These are phyloP conservation scores for Belgica antarctica DNA, from an alignment of 2,888 invertebrate genomes.

Conservation along the genomic window DNA sequence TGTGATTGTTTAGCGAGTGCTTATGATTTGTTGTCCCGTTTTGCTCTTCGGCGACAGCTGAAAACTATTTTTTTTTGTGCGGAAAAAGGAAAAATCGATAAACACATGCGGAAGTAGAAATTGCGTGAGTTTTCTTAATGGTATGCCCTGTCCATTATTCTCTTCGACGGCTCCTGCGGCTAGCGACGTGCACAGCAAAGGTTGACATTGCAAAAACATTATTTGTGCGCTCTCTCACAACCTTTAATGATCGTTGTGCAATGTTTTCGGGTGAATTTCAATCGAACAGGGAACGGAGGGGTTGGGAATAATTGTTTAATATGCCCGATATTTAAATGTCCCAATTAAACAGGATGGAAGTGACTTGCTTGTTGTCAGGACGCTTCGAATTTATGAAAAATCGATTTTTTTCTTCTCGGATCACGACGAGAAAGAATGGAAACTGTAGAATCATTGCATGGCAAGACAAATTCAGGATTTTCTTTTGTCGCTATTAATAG, in stretches of 20 bases:
- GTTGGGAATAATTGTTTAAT: neutral
- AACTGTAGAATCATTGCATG: neutral
- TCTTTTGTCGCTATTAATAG: neutral
- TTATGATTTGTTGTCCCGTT: neutral
- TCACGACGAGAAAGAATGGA: neutral
- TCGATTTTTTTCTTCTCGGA: slow-evolving; percentile 3
- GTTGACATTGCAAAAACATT: neutral
- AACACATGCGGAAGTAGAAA: neutral
- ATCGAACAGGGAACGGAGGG: slow-evolving; percentile 2
- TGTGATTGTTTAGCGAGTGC: neutral
- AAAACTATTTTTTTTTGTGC: neutral
- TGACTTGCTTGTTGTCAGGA: slow-evolving; percentile 17
- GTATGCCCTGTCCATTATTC: neutral
- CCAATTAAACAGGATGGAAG: slow-evolving; percentile 29
- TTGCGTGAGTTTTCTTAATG: neutral
- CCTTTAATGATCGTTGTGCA: slow-evolving; percentile 25
- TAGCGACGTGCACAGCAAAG: neutral
- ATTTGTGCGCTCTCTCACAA: neutral
- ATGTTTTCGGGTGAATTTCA: slow-evolving; percentile 17
- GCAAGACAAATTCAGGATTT: neutral
- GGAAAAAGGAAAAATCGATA: neutral
- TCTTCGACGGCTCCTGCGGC: neutral
- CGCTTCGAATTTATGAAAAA: too few species aligned
- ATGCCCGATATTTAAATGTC: slow-evolving; percentile 22
- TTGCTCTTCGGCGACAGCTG: neutral